Base-by-base conservation (phyloP, 37 sponge, comb jelly and placozoan species). In the Chondrosia reniformis region DNA sequence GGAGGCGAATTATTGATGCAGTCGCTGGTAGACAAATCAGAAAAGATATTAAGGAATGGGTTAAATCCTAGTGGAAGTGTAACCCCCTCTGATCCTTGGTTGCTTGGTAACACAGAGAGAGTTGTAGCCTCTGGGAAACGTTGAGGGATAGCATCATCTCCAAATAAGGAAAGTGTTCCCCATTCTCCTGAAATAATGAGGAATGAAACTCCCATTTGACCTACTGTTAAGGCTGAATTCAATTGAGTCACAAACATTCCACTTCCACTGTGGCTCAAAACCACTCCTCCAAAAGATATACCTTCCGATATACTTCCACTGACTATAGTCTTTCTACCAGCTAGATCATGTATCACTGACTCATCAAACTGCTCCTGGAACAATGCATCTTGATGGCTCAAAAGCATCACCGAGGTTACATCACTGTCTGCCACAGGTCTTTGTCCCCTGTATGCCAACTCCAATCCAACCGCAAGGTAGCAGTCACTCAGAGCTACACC, bases 1-100 rank as follows among this genome's bases (percentile, higher is more conserved):
- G 91, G 85, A 59, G 37, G 45, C 15, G 56, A 46, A 22, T 76
- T 56, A 32, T 86, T 90, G 77, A 86, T 83, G 45, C 91, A 90
- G 42, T 72, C 58, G 27, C 58, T 65, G 28, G 87, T 79, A 9
- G 91, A 40, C 74, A 90, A 72, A 8, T 46, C 76, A 49, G 81
- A 78, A 38, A 79, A 67, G 62, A 83, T 71, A 0, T 34, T 44
- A 2, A 39, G 1, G 25, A 90, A 37, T 22, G 91, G 84, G 33
- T 44, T 66, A 55, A 89, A 84, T 27, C 86, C 91, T 31, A 83
- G 55, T 13, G 75, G 39, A 41, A 33, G 72, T 13, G 43, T 25
- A 62, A 86, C n/a, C 0, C 22, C 72, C 25, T 39, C 25, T 43
- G 37, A 3, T 8, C 27, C 27, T 6, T 28, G 7, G n/a, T 24